phyloP scores from a whole-genome alignment of 2,113 vertebrate species.

The Notothenia rossii region DNA sequence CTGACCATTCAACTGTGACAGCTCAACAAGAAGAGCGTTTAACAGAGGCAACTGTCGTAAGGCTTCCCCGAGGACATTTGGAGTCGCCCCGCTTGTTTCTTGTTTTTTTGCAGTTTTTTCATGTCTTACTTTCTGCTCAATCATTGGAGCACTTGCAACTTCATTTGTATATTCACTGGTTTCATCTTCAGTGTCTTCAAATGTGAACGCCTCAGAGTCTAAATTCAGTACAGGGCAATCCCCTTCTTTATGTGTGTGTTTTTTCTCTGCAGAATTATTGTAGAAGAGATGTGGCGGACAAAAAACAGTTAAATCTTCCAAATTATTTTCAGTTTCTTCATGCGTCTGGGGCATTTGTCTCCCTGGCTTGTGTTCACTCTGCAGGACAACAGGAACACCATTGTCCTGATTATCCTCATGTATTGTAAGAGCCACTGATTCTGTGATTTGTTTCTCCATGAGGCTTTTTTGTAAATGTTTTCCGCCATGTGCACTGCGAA shows the following conservation, averaged over 20 bases:
- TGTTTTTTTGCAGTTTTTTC: not conserved
- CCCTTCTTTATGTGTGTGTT: conserved; percentile 11
- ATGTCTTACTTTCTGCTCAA: conserved; percentile 2
- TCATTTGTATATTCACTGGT: not conserved
- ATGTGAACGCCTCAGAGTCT: conserved; percentile 38
- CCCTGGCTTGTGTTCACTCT: conserved; percentile 36
- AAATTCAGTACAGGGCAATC: conserved; percentile 25
- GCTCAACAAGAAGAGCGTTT: conserved; percentile 89
- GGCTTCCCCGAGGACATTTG: conserved; percentile 46
- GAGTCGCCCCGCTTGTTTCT: conserved; percentile 19
- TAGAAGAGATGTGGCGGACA: conserved; percentile 91
- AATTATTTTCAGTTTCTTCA: conserved; percentile 22
- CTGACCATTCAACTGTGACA: conserved; percentile 84
- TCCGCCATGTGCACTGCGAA: not conserved
- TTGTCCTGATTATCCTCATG: conserved; percentile 16
- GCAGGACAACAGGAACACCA: conserved; percentile 6
- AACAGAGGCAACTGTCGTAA: conserved; percentile 88
- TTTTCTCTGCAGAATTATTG: conserved; percentile 65
- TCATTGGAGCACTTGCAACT: not conserved
- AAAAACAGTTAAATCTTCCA: conserved; percentile 76
- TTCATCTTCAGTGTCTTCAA: conserved; percentile 61
- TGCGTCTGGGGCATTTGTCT: conserved; percentile 1
- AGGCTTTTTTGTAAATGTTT: conserved; percentile 1
- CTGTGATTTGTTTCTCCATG: conserved; percentile 3
- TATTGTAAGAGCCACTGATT: not conserved